These are phyloP conservation scores for Hippocampus kuda DNA, from an alignment of 2,797 vertebrate species.

Conservation along the genomic window DNA sequence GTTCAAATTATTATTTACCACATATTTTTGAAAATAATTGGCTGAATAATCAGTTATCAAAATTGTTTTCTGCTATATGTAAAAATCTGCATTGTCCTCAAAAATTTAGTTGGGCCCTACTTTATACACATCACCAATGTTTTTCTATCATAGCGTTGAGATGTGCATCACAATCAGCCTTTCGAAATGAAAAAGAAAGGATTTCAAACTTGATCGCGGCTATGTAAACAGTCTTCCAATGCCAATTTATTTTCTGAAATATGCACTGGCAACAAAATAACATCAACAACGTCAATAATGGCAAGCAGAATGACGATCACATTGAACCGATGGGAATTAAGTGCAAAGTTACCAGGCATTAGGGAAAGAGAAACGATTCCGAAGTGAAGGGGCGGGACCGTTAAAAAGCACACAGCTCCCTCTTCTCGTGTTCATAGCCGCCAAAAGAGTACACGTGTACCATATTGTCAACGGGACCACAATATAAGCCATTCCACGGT, in stretches of 20 bases:
- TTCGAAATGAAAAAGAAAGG: background rate
- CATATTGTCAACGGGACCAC: constrained; percentile 1
- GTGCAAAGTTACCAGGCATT: constrained; percentile 50
- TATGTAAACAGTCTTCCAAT: background rate
- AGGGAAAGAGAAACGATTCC: constrained; percentile 40
- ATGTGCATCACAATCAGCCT: background rate
- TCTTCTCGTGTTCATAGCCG: constrained; percentile 36
- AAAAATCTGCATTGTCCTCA: no score
- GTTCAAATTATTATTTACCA: no score
- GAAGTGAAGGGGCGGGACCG: constrained; percentile 13
- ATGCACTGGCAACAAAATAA: background rate
- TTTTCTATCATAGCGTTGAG: background rate
- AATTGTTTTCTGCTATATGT: no score
- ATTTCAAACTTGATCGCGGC: background rate
- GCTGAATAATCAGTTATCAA: no score
- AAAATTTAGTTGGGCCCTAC: no score
- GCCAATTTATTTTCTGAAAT: background rate
- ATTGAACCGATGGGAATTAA: constrained; percentile 51
- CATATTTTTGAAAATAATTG: no score
- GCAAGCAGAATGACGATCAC: constrained; percentile 39
- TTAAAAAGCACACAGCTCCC: constrained; percentile 15
- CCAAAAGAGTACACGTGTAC: constrained; percentile 16
- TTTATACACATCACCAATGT: background rate
- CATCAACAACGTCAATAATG: constrained; percentile 13
- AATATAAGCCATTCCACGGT: background rate